phyloP scores from a whole-genome alignment of 2,113 vertebrate genomes.

The Jaculus jaculus region DNA sequence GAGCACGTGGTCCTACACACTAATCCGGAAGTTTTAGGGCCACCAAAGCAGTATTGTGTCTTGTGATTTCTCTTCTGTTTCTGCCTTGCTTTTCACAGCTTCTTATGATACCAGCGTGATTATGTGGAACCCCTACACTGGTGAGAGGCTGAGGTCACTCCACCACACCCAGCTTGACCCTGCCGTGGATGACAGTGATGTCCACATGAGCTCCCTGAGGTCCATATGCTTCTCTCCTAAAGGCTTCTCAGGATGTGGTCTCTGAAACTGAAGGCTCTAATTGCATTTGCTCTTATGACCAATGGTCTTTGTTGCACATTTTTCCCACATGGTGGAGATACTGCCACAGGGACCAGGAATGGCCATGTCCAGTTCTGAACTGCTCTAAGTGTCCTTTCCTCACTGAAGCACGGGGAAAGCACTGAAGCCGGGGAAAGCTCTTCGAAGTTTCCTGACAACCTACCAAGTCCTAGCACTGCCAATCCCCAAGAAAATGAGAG shows the following conservation, averaged over 20 bases:
- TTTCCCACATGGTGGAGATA: conserved; percentile 92
- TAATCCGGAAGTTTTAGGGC: conserved; percentile 93
- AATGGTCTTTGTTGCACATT: conserved; percentile 97
- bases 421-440: conserved; percentile 93
- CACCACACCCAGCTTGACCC: conserved; percentile 83
- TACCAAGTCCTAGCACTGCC: conserved; percentile 95
- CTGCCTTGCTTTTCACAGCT: conserved; percentile 92
- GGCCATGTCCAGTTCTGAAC: conserved; percentile 97
- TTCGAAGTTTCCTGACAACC: conserved; percentile 93
- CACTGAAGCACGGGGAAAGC: too few relatives aligned
- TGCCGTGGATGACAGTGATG: conserved; percentile 80
- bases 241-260: conserved; percentile 95
- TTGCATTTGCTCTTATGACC: conserved; percentile 88
- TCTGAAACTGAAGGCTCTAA: conserved; percentile 88
- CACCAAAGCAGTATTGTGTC: conserved; percentile 92
- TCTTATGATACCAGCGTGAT: conserved; percentile 93
- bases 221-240: conserved; percentile 94
- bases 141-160: conserved; percentile 91
- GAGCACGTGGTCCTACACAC: conserved; percentile 94
- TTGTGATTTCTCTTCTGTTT: conserved; percentile 96
- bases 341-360: conserved; percentile 96
- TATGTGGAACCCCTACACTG: conserved; percentile 98
- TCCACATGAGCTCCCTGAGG: conserved; percentile 88
- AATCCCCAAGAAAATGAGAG: conserved; percentile 94
- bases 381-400: conserved; percentile 88